Percentiles rank a stretch among this genome's conserved stretches.
These are phyloP conservation scores for Sakesphorus luctuosus DNA, from an alignment of 2,113 vertebrate species.

Conservation along the genomic window DNA sequence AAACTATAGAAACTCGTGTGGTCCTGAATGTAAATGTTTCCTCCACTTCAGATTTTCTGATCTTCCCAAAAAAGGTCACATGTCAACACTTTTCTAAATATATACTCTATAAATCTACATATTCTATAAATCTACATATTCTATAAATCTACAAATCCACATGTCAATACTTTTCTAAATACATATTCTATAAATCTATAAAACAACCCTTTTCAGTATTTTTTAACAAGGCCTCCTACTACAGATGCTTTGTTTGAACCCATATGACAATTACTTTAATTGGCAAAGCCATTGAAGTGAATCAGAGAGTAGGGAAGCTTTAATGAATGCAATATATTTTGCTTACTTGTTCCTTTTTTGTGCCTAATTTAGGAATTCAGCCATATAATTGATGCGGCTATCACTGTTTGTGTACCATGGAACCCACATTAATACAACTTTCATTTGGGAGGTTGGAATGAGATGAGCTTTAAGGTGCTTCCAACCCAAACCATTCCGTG, in stretches of 20 bases:
- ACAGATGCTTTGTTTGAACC: slow-evolving; percentile 39
- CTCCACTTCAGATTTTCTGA: not conserved
- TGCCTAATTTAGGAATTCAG: slow-evolving; percentile 45
- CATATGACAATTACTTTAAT: slow-evolving; percentile 59
- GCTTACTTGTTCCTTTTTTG: slow-evolving; percentile 29
- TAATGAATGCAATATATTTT: slow-evolving; percentile 65
- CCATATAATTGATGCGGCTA: slow-evolving; percentile 52
- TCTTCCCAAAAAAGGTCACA: not conserved
- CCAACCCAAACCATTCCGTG: not conserved
- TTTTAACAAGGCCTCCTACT: slow-evolving; percentile 39
- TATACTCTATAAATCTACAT: not conserved
- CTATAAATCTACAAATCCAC: not conserved
- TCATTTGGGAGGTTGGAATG: not conserved
- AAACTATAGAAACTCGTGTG: not conserved
- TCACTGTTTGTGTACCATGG: slow-evolving; percentile 15
- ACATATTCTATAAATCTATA: not conserved
- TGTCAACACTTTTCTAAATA: not conserved
- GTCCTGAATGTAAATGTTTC: not conserved
- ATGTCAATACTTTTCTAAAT: not conserved
- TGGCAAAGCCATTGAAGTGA: slow-evolving; percentile 66
- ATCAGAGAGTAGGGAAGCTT: slow-evolving; percentile 32
- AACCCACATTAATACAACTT: not conserved
- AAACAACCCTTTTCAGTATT: slow-evolving; percentile 25
- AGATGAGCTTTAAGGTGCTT: not conserved
- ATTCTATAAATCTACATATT: no score